Evolutionary conservation across 2,797 vertebrate species (phyloP), one percentile per base, ranked within the genome.

Genomic region (Micrastur ruficollis): DNA sequence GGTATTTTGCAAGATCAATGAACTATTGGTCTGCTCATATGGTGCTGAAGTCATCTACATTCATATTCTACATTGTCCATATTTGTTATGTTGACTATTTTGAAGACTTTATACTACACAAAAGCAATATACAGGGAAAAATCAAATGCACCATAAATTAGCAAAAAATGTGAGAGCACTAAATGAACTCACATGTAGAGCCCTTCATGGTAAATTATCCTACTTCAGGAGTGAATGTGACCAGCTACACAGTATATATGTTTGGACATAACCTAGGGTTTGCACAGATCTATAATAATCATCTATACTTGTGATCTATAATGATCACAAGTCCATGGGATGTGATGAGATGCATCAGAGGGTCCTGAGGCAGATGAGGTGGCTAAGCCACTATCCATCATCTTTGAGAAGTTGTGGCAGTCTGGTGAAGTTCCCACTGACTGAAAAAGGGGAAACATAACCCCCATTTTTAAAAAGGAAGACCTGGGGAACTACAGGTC

Each of bases 1-100:
- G 34, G 71, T 72, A 44, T 84, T 91, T 89, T 79, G 70, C 71
- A 97, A 91, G 71, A 93, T 61, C 29, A 93, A 49, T 87, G 32
- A 91, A 81, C 31, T 61, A 38, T n/a, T 81, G 42, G 26, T 58
- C 12, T 27, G 16, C 29, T 67, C 42, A n/a, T n/a, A 52, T 14
- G 9, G 23, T 86, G 23, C 46, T 79, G 61, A 92, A 66, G 13
- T 75, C 46, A 58, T 32, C 18, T 46, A 68, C 19, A n/a, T 75
- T 58, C 22, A 40, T 38, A 68, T n/a, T 58, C n/a, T 40, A 5
- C 27, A 63, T 23, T 72, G 62, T 5, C 15, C 46, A 11, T 42
- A 65, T 53, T 78, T 66, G 23, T 31, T 74, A 46, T 27, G 19
- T 38, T 66, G 38, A 68, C 13, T n/a, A 20, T 25, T 89, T 71